Evolutionary conservation across 1,140 invertebrate genomes (phyloP), one percentile per base, ranked within the genome.

Genomic region (Meloidogyne exigua): DNA sequence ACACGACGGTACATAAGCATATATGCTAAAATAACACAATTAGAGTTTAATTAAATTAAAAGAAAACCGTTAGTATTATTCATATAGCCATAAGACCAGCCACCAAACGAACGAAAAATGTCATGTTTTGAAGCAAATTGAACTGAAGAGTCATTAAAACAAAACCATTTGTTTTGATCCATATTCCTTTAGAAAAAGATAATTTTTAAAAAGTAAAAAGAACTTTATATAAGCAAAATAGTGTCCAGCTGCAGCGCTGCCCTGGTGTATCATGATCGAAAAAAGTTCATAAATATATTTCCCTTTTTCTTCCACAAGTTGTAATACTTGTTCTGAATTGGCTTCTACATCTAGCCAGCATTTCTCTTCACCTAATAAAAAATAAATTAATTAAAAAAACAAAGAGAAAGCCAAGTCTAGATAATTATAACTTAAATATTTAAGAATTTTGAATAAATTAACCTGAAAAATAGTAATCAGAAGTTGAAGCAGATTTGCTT

Each of bases 181-280:
- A 91, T 87, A 75, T 89, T 90, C 78, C 90, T 90, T 80, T 68
- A 86, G 82, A 64, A 44, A 68, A 77, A 18, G 62, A 49, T 2
- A 21, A 28, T 62, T n/a, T 44, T 13, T 32, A 62, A 71, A 75
- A 76, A 72, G 3, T 39, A n/a, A 15, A 75, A 49, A 25, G 18
- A 78, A 94, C 90, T 94, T 95, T 64, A 95, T 94, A 82, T 95
- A 95, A 23, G 93, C 94, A 88, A 94, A 96, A 88, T 96, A 96
- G 89, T 96, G 94, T 0, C 94, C 94, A 36, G 93, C 93, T 65
- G 92, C 92, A 0, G 94, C 93, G 89, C 92, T 94, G 10, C 94
- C 94, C 42, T 93, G 93, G 88, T 96, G 94, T 71, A 95, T 93
- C 93, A 95, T 94, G 49, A 95, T 94, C 13, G 93, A 93, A 87